Evolutionary conservation across 2,888 invertebrate species (phyloP), one percentile per base, ranked within the genome.

Genomic region (Helicoverpa assulta): DNA sequence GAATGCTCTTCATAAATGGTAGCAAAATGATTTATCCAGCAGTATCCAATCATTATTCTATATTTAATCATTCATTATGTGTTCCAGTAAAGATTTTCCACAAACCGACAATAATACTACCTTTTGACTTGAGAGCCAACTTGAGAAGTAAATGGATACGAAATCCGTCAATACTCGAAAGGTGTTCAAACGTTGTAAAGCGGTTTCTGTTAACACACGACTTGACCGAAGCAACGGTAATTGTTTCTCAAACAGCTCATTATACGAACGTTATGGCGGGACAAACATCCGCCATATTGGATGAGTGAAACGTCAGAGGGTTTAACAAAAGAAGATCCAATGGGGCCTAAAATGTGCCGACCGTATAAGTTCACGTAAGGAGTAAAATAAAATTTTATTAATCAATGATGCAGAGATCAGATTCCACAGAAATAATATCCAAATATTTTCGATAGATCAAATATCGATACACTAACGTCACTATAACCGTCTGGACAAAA

Each of bases 231-330:
- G 67, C 77, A 76, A 81, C 82, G 68, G 70, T 57, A 55, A 57
- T 64, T 73, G 70, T 74, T 73, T 59, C 67, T 64, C 52, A 47
- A 70, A 70, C 70, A 77, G 18, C 70, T 71, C 72, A 83, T 84
- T 80, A 83, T 81, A 74, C 73, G 71, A 78, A 73, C 77, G 83
- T 84, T 78, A 83, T 76, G 59, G 29, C 52, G 68, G 63, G 61
- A 62, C 72, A 80, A 82, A 83, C 70, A 84, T 67, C 70, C 72
- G 75, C 63, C 59, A 57, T 75, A 43, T 67, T 75, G 80, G 70
- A 57, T 51, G 21, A 29, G 55, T 61, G 76, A 75, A 73, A 79
- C 69, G 51, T 63, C 61, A 73, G 16, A 18, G 60, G 70, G 37
- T 55, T 55, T 37, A 68, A 56, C 26, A n/a, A n/a, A 54, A 26